phyloP scores from a whole-genome alignment of 2,888 invertebrate species.

The Lycocerus yunnanus region DNA sequence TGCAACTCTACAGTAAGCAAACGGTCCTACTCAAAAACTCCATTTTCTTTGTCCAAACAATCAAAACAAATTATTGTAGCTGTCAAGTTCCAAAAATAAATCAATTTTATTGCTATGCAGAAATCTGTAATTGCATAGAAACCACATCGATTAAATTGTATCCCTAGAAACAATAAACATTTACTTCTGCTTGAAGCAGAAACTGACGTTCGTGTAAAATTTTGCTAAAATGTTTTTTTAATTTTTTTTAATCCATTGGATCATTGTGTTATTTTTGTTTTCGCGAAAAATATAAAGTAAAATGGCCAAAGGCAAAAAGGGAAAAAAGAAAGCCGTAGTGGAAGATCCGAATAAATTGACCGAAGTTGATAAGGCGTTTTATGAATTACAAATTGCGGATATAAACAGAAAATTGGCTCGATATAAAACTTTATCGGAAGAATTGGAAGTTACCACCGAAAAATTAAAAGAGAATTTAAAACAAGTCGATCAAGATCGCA shows the following conservation, averaged over 20 bases:
- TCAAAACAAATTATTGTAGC: too few species aligned
- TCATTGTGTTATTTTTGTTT: neutral
- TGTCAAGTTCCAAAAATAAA: too few species aligned
- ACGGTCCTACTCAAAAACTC: too few species aligned
- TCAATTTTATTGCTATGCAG: too few species aligned
- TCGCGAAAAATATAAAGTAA: neutral
- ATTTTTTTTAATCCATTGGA: neutral
- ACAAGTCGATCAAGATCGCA: constrained; percentile 78
- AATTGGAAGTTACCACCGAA: constrained; percentile 75
- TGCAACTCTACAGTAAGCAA: too few species aligned
- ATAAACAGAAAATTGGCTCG: constrained; percentile 80
- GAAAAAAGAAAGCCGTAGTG: neutral
- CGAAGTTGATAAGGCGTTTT: constrained; percentile 70
- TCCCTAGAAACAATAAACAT: neutral
- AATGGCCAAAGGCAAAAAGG: neutral
- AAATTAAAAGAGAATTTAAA: constrained; percentile 65
- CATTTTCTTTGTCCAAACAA: too few species aligned
- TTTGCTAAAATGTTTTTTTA: neutral
- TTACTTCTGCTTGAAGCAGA: neutral
- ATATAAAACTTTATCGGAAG: constrained; percentile 59
- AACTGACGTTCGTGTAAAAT: neutral
- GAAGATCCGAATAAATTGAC: neutral
- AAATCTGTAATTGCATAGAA: neutral
- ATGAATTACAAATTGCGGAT: constrained; percentile 81
- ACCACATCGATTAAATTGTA: neutral